phyloP scores from a whole-genome alignment of 1,140 invertebrate species.

The Doryteuthis pealeii region DNA sequence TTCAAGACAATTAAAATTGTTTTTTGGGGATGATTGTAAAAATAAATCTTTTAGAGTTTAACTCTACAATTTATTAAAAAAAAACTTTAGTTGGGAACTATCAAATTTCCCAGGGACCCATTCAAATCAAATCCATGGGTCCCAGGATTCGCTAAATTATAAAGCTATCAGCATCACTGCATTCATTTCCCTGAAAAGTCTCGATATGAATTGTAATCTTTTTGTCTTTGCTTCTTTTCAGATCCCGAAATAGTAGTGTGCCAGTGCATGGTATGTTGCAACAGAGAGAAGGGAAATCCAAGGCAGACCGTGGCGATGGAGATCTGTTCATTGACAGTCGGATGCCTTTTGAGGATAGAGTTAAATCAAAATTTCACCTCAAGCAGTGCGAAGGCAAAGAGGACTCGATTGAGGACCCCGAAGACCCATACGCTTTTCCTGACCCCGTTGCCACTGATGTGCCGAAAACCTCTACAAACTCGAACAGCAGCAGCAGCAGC shows the following conservation, averaged over 20 bases:
- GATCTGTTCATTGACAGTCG: slow-evolving; percentile 17
- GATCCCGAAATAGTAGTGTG: not conserved
- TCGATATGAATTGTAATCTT: no score
- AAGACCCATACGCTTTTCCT: slow-evolving; percentile 68
- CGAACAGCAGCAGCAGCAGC: slow-evolving; percentile 21
- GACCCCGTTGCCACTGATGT: slow-evolving; percentile 58
- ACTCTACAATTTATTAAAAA: no score
- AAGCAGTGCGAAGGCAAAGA: slow-evolving; percentile 20
- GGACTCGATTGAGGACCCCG: slow-evolving; percentile 46
- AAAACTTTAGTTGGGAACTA: no score
- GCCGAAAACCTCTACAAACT: slow-evolving; percentile 9
- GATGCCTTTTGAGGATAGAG: slow-evolving; percentile 30
- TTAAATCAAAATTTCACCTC: slow-evolving; percentile 35
- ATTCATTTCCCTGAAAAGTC: no score
- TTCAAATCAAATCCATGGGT: no score
- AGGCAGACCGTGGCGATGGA: slow-evolving; percentile 9
- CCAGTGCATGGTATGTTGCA: slow-evolving; percentile 11
- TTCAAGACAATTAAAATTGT: no score
- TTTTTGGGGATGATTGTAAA: no score
- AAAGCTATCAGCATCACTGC: no score
- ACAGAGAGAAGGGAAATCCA: slow-evolving; percentile 1
- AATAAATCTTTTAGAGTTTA: no score
- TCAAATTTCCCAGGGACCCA: no score
- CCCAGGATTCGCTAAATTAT: no score
- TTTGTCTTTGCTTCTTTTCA: not conserved